Conservation (phyloP, 2,113 vertebrate species). For the Sphyrna mokarran region DNA sequence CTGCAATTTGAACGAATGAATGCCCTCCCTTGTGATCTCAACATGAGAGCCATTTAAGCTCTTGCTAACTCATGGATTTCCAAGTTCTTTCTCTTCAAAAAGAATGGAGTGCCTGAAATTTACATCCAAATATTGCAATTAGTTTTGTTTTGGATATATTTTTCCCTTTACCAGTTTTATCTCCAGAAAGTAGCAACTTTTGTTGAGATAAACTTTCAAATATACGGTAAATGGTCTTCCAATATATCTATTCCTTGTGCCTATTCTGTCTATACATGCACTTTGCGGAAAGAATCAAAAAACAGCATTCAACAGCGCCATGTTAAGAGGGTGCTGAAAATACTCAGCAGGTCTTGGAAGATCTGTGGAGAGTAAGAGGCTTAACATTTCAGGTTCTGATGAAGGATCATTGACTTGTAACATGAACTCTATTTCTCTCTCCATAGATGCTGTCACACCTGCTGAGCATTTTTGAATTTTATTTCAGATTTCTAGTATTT, state of each 20-base stretch:
- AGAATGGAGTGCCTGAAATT: not conserved
- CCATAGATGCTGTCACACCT: not conserved
- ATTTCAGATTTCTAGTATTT: not conserved
- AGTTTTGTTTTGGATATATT: not conserved
- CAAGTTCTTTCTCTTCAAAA: not conserved
- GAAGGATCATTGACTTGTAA: not conserved
- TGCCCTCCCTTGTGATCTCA: not conserved
- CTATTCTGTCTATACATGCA: not conserved
- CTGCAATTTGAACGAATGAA: not conserved
- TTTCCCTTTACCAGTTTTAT: not conserved
- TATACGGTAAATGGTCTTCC: not conserved
- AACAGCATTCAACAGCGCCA: not conserved
- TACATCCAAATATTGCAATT: not conserved
- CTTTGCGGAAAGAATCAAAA: not conserved
- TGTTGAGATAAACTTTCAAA: slow-evolving; percentile 1
- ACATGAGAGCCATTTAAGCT: not conserved
- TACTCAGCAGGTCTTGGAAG: not conserved
- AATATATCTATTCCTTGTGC: not conserved
- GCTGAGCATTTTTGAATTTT: not conserved
- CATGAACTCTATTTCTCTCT: not conserved
- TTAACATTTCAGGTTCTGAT: not conserved
- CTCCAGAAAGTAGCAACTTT: not conserved
- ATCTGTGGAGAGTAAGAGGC: not conserved
- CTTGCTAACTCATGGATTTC: slow-evolving; percentile 27
- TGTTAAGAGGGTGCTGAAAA: not conserved